Evolutionary conservation across 2,113 vertebrate species (phyloP), one percentile per base, ranked within the genome.

Genomic region (Struthidea cinerea): DNA sequence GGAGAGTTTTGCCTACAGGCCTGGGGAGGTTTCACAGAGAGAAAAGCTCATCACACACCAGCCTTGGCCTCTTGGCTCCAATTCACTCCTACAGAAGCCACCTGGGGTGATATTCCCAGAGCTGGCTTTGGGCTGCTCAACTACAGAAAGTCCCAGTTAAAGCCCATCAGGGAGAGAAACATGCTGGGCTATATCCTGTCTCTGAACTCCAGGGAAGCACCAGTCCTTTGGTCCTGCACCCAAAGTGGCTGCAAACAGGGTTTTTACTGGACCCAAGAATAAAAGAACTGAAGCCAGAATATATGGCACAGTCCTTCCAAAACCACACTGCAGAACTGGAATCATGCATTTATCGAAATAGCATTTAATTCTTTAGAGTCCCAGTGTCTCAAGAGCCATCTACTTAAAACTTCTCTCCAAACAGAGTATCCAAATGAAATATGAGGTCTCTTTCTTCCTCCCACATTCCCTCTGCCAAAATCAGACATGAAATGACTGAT

Each of bases 341-440:
- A 97, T 73, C 30, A 84, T 41, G 60, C 10, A 22, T 96, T 97
- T 94, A 80, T 95, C 92, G 95, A 96, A 96, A 91, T 57, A 90
- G 56, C 64, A 89, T 93, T 89, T 94, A 68, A 75, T 91, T 47
- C 53, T 94, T 73, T 63, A 50, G 91, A 85, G 76, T 81, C 32
- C 61, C 90, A 60, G 83, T 39, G 87, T 79, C 95, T 95, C 87
- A 90, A 96, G 82, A 96, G 92, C 89, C 94, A 90, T 91, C 93
- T 96, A 96, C 94, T 95, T 94, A 92, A 95, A 97, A 97, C 94
- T 96, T 94, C 80, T 97, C 95, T 94, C 92, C 80, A 96, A 91
- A 93, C 83, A 91, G 91, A 91, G 83, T 95, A 97, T 95, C 90
- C 87, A 96, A 97, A 93, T 93, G 94, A 97, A 98, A 97, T 82